These are phyloP conservation scores for Akabosia matsudoensis DNA, from an alignment of 1,140 invertebrate genomes.

Conservation along the genomic window DNA sequence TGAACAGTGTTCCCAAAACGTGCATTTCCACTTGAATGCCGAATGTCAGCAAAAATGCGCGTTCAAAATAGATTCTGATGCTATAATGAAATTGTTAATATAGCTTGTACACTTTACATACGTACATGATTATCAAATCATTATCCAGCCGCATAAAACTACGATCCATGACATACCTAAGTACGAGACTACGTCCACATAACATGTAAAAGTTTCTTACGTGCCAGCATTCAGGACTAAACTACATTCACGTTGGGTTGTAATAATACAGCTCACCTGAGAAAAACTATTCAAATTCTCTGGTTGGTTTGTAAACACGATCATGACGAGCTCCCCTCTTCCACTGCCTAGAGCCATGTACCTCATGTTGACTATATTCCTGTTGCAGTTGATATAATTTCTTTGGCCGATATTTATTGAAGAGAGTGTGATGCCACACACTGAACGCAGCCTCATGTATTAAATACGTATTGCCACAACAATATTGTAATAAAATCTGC, in stretches of 20 bases:
- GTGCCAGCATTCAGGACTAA: too few relatives aligned
- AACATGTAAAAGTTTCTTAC: too few relatives aligned
- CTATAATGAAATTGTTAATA: neutral
- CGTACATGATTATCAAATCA: neutral
- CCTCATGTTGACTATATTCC: neutral
- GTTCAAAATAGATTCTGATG: neutral
- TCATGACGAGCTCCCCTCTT: slow-evolving; percentile 1
- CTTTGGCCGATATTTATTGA: neutral
- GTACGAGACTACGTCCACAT: too few relatives aligned
- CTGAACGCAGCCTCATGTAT: neutral
- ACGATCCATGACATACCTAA: neutral
- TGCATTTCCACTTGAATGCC: neutral
- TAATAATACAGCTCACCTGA: too few relatives aligned
- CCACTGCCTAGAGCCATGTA: neutral
- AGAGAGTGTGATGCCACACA: neutral
- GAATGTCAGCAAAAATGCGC: neutral
- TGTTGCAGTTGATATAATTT: neutral
- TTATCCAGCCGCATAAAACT: neutral
- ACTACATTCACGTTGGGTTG: too few relatives aligned
- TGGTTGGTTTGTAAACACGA: neutral
- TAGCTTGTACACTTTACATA: neutral
- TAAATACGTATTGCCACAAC: neutral
- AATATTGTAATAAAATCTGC: neutral
- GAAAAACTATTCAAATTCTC: neutral
- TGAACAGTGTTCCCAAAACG: neutral